Percentiles rank a stretch among this genome's conserved stretches.
Conservation (phyloP, 2,113 vertebrate genomes). For the Triplophysa siluroides region DNA sequence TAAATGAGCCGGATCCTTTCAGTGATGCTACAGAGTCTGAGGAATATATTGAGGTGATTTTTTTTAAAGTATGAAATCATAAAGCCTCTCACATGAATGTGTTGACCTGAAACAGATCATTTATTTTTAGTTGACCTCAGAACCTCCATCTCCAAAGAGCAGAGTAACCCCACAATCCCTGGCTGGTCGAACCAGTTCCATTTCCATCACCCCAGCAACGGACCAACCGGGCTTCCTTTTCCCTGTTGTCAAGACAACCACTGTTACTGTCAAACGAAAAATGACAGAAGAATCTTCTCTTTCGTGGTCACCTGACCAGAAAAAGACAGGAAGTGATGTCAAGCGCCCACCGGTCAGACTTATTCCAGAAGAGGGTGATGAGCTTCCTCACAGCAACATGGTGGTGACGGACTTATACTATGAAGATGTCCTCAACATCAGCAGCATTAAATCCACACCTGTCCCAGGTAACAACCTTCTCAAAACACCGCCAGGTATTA, state of each 20-base stretch:
- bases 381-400: slow-evolving; percentile 55
- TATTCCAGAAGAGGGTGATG: slow-evolving; percentile 48
- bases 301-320: slow-evolving; percentile 51
- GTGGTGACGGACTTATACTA: slow-evolving; percentile 70
- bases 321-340: slow-evolving; percentile 42
- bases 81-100: neutral
- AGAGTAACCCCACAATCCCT: slow-evolving; percentile 42
- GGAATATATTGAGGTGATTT: slow-evolving; percentile 62
- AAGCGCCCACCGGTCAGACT: slow-evolving; percentile 35
- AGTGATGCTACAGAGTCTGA: slow-evolving; percentile 49
- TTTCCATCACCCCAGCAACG: slow-evolving; percentile 61
- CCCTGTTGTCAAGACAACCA: slow-evolving; percentile 56
- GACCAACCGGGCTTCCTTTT: slow-evolving; percentile 71
- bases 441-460: slow-evolving; percentile 10
- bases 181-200: slow-evolving; percentile 53
- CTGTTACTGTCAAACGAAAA: slow-evolving; percentile 52
- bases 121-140: slow-evolving; percentile 11
- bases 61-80: neutral
- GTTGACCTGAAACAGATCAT: neutral
- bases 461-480: slow-evolving; percentile 57
- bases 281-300: slow-evolving; percentile 70
- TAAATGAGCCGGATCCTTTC: slow-evolving; percentile 62
- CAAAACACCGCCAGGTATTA: slow-evolving; percentile 53
- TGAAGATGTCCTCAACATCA: slow-evolving; percentile 60
- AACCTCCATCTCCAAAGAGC: slow-evolving; percentile 21